Conservation (phyloP, 2,797 vertebrate species). For the Takifugu ocellatus region DNA sequence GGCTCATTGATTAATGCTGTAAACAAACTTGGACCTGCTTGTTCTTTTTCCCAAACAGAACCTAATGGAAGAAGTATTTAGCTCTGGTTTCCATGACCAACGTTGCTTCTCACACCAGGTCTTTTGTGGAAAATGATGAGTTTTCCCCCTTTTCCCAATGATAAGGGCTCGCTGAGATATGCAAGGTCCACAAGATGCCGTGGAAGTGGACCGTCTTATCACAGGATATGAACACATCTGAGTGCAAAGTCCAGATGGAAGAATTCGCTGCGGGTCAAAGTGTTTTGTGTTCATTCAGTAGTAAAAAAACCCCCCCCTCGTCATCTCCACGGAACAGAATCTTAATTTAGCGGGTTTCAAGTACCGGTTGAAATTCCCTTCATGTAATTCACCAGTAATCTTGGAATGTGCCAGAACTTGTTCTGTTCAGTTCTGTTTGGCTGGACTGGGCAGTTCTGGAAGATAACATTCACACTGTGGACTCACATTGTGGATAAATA, state of each 20-base stretch:
- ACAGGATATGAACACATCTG: neutral
- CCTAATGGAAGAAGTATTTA: slow-evolving; percentile 45
- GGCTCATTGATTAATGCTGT: slow-evolving; percentile 54
- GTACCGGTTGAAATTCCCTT: neutral
- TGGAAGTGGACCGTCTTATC: neutral
- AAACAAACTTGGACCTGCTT: slow-evolving; percentile 41
- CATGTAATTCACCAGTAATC: neutral
- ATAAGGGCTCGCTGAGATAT: slow-evolving; percentile 7
- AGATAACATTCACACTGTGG: too few relatives aligned
- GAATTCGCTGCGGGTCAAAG: neutral
- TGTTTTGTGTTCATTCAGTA: neutral
- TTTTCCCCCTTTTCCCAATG: neutral
- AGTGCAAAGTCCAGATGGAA: neutral
- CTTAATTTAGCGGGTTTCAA: slow-evolving; percentile 4
- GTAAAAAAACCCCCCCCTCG: neutral
- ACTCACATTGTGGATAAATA: neutral
- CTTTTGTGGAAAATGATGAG: slow-evolving; percentile 2
- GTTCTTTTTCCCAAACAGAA: slow-evolving; percentile 37
- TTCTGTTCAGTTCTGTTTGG: neutral
- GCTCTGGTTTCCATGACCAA: slow-evolving; percentile 11
- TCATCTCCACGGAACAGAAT: too few relatives aligned
- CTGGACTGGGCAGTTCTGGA: neutral
- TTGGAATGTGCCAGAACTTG: neutral
- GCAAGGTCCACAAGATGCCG: neutral
- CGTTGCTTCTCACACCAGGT: slow-evolving; percentile 25